These are phyloP conservation scores for Cephus nigrinus DNA, from an alignment of 2,888 invertebrate genomes.

Conservation along the genomic window DNA sequence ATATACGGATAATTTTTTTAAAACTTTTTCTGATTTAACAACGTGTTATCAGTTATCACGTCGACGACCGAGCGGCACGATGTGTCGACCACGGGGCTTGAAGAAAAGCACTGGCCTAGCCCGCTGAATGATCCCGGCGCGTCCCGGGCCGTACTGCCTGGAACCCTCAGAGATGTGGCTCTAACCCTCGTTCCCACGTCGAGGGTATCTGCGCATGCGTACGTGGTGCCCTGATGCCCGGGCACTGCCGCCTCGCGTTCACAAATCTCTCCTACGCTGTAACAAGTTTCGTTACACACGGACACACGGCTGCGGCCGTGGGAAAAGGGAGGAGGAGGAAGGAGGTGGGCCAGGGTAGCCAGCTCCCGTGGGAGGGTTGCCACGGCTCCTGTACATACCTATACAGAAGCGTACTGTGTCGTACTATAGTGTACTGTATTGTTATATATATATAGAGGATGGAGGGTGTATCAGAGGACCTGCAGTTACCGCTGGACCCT, in stretches of 20 bases:
- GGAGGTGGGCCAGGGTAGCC: background rate
- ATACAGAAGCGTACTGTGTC: background rate
- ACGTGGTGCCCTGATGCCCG: slow-evolving; percentile 21
- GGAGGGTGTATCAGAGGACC: background rate
- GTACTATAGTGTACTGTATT: background rate
- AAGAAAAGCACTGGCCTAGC: background rate
- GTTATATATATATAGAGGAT: background rate
- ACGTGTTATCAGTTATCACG: background rate
- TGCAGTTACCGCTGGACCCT: background rate
- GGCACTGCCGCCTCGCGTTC: slow-evolving; percentile 21
- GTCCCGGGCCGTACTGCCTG: slow-evolving; percentile 13
- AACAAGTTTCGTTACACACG: slow-evolving; percentile 22
- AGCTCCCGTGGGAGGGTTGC: background rate
- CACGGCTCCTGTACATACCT: background rate
- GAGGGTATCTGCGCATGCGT: slow-evolving; percentile 15
- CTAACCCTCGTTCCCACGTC: slow-evolving; percentile 1
- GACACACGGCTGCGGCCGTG: slow-evolving; percentile 6
- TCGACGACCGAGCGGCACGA: background rate
- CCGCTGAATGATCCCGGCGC: slow-evolving; percentile 10
- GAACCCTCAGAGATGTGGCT: slow-evolving; percentile 8
- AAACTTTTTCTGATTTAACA: background rate
- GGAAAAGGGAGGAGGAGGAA: background rate
- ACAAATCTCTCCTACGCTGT: slow-evolving; percentile 23
- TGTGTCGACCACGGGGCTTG: background rate
- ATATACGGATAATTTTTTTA: background rate